Conservation (phyloP, 2,888 invertebrate species). For the Calameuta pallipes region DNA sequence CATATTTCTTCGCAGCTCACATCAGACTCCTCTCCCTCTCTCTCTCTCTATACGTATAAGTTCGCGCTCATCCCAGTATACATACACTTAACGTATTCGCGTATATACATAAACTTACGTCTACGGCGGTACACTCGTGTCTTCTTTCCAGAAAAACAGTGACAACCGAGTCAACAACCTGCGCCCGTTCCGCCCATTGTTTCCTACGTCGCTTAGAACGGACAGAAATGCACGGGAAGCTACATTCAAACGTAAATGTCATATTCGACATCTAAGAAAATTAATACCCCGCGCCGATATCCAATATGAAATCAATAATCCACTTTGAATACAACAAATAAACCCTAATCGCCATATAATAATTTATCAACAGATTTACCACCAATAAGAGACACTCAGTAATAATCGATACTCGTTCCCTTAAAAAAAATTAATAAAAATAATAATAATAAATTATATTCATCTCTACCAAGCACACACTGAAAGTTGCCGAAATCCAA, state of each 20-base stretch:
- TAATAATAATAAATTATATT: not conserved
- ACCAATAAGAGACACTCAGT: no score
- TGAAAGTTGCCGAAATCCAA: not conserved
- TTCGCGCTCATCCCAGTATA: not conserved
- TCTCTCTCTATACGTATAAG: not conserved
- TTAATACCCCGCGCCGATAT: not conserved
- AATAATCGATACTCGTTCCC: no score
- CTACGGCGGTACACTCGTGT: not conserved
- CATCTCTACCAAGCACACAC: not conserved
- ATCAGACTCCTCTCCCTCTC: not conserved
- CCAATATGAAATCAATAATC: not conserved
- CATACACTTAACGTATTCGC: not conserved
- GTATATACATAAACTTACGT: not conserved
- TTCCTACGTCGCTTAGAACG: conserved; percentile 37
- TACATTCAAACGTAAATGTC: conserved; percentile 1
- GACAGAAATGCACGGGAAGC: conserved; percentile 45
- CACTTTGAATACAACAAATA: not conserved
- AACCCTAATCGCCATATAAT: not conserved
- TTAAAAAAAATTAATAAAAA: not conserved
- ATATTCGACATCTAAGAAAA: not conserved
- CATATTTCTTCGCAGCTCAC: not conserved
- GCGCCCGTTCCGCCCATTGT: conserved; percentile 49
- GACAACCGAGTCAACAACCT: conserved; percentile 55
- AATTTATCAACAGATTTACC: no score
- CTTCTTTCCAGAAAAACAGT: conserved; percentile 26